Conservation (phyloP, 2,888 invertebrate genomes). For the Drosophila putrida region DNA sequence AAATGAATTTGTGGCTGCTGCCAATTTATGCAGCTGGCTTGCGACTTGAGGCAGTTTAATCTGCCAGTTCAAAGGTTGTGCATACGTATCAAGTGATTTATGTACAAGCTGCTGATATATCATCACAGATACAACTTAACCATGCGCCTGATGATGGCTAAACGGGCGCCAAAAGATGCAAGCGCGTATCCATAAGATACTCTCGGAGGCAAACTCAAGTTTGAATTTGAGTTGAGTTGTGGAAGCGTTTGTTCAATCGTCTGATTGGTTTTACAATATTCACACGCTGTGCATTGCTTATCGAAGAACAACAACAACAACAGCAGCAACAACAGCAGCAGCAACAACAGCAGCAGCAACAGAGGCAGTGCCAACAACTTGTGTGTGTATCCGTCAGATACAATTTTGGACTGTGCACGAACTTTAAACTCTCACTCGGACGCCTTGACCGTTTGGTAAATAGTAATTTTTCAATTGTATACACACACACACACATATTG, state of each 20-base stretch:
- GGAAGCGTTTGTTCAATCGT: conserved; percentile 42
- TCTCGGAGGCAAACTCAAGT: neutral
- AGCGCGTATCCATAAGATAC: conserved; percentile 26
- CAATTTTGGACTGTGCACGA: conserved; percentile 64
- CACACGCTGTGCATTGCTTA: conserved; percentile 70
- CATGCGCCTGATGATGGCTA: conserved; percentile 39
- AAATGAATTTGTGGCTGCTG: conserved; percentile 57
- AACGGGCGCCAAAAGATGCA: conserved; percentile 33
- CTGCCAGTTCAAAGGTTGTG: conserved; percentile 56
- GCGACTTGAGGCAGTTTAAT: conserved; percentile 44
- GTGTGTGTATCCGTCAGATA: conserved; percentile 59
- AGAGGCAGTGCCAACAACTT: conserved; percentile 23
- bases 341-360: conserved; percentile 14
- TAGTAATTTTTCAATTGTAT: conserved; percentile 66
- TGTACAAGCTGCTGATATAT: conserved; percentile 33
- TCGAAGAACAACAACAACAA: conserved; percentile 37
- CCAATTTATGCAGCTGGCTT: conserved; percentile 61
- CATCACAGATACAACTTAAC: conserved; percentile 27
- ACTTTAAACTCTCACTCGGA: conserved; percentile 66
- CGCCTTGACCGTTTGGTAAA: conserved; percentile 63
- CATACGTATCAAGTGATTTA: conserved; percentile 42
- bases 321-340: too few relatives aligned
- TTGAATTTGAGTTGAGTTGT: conserved; percentile 8
- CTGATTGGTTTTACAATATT: conserved; percentile 66
- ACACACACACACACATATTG: conserved; percentile 45